Conservation (phyloP, 2,797 vertebrate species). For the Gymnodraco acuticeps region DNA sequence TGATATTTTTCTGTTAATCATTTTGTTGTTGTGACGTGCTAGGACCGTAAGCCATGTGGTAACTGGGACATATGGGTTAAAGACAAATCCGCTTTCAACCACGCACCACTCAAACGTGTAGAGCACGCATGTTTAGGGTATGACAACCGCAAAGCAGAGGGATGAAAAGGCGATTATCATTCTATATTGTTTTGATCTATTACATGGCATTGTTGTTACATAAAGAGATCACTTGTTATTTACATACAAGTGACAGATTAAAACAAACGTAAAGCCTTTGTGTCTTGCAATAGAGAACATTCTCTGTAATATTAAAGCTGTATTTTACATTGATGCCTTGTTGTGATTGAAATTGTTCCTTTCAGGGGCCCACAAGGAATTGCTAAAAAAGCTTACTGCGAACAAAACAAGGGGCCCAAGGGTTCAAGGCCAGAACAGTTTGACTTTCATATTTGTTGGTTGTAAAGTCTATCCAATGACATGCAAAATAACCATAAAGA, state of each 20-base stretch:
- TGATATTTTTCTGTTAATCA: constrained; percentile 61
- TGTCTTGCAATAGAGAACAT: background rate
- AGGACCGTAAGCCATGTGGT: constrained; percentile 68
- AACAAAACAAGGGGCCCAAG: background rate
- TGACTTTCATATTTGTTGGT: background rate
- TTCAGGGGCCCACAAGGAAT: background rate
- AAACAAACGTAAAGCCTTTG: background rate
- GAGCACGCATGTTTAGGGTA: constrained; percentile 1
- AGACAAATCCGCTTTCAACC: constrained; percentile 64
- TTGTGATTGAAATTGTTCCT: background rate
- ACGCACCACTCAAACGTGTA: constrained; percentile 16
- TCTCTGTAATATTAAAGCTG: background rate
- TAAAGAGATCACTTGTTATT: background rate
- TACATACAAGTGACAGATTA: constrained; percentile 11
- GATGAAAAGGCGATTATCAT: constrained; percentile 4
- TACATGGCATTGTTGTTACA: background rate
- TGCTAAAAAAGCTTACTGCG: background rate
- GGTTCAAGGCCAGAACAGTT: background rate
- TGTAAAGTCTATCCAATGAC: background rate
- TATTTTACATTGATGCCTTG: constrained; percentile 6
- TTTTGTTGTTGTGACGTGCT: constrained; percentile 49
- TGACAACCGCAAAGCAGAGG: background rate
- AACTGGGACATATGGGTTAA: constrained; percentile 72
- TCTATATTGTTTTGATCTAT: constrained; percentile 10
- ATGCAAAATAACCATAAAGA: background rate